phyloP scores from a whole-genome alignment of 2,888 invertebrate genomes.

The Catocala fraxini region DNA sequence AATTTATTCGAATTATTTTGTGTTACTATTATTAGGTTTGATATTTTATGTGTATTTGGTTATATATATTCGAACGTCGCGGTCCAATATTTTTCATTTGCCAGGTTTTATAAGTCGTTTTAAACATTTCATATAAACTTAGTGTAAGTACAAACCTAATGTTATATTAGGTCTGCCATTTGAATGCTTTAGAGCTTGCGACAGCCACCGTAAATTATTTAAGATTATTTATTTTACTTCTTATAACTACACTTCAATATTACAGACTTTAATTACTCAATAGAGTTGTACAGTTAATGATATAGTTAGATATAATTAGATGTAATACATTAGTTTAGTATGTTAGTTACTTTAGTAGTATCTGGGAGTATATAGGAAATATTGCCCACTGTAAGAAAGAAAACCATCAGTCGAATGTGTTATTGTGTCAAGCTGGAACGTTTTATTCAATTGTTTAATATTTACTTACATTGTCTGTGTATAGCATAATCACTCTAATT shows the following conservation, averaged over 20 bases:
- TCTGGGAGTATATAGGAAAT: constrained; percentile 43
- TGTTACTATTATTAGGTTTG: constrained; percentile 4
- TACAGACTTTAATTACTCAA: constrained; percentile 23
- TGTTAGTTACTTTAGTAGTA: constrained; percentile 37
- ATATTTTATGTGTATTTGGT: not conserved
- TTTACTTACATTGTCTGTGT: constrained; percentile 29
- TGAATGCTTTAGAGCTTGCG: constrained; percentile 22
- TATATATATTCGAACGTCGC: constrained; percentile 7
- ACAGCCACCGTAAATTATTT: constrained; percentile 25
- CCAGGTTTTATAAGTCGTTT: not conserved
- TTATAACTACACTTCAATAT: constrained; percentile 15
- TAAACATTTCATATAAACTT: no score
- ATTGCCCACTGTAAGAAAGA: constrained; percentile 61
- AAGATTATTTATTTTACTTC: constrained; percentile 46
- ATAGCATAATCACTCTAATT: constrained; percentile 20
- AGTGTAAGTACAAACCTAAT: no score
- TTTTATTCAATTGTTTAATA: constrained; percentile 18
- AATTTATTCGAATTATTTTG: constrained; percentile 29
- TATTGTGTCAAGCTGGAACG: constrained; percentile 20
- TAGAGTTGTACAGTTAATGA: constrained; percentile 29
- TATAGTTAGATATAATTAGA: constrained; percentile 33
- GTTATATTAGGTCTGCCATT: constrained; percentile 33
- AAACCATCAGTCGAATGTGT: constrained; percentile 51
- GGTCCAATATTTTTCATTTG: constrained; percentile 20
- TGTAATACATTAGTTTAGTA: constrained; percentile 31